phyloP scores from a whole-genome alignment of 92 coral and sea anemone genomes.

The Anthopleura xanthogrammica region DNA sequence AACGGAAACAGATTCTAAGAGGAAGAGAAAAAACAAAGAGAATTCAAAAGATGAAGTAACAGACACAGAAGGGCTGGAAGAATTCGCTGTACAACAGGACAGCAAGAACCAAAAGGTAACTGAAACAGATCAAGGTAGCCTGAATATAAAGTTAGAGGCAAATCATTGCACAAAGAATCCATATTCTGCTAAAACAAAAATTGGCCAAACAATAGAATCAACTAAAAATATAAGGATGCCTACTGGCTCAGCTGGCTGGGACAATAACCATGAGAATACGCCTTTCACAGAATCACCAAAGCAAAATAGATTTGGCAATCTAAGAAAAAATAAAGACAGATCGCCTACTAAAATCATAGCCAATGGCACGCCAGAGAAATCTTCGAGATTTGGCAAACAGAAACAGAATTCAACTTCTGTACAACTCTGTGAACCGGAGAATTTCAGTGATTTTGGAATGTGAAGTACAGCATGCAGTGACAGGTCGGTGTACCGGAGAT shows the following conservation, averaged over 20 bases:
- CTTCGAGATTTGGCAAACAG: slow-evolving; percentile 1
- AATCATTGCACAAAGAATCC: slow-evolving; percentile 9
- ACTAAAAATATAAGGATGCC: not conserved
- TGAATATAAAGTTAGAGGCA: not conserved
- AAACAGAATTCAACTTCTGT: slow-evolving; percentile 22
- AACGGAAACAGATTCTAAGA: slow-evolving; percentile 18
- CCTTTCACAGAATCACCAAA: slow-evolving; percentile 20
- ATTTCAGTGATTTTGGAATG: slow-evolving; percentile 49
- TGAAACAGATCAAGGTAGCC: not conserved
- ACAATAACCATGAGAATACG: slow-evolving; percentile 9
- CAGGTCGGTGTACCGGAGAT: not conserved
- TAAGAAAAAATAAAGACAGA: slow-evolving; percentile 17
- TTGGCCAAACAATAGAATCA: slow-evolving; percentile 21
- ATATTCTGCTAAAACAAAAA: slow-evolving; percentile 5
- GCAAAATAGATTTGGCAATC: slow-evolving; percentile 6
- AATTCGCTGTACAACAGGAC: not conserved
- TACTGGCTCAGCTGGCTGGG: slow-evolving; percentile 1
- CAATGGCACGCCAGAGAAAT: slow-evolving; percentile 37
- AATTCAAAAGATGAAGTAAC: not conserved
- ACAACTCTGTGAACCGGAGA: slow-evolving; percentile 40
- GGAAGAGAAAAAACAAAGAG: not conserved
- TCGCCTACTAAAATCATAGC: slow-evolving; percentile 37
- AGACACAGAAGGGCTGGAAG: slow-evolving; percentile 9
- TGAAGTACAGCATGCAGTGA: not conserved
- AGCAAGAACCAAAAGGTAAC: not conserved